Evolutionary conservation across 2,797 vertebrate species (phyloP).

Genomic region (Picus viridis): DNA sequence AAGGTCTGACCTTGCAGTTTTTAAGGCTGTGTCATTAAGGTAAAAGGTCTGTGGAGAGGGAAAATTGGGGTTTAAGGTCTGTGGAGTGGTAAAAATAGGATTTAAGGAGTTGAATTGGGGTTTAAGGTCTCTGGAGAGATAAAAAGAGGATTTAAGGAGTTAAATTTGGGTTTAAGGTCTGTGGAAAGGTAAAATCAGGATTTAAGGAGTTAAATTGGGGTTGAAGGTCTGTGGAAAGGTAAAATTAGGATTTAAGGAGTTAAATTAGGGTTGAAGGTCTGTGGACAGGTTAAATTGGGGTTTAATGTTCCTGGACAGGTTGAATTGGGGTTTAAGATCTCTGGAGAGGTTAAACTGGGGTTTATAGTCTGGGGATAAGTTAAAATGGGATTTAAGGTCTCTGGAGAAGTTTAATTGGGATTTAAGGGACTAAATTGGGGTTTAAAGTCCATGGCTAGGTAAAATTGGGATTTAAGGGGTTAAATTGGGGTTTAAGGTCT

Average conservation of each 20-base stretch:
- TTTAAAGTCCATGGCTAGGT: background rate
- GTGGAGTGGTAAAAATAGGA: background rate
- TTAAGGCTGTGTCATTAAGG: background rate
- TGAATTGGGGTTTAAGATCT: background rate
- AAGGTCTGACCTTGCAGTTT: conserved; percentile 24
- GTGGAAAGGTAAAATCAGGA: background rate
- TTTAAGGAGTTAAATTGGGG: background rate
- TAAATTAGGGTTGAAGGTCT: too few relatives aligned
- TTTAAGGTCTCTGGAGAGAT: too few relatives aligned
- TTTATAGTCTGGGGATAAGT: too few relatives aligned
- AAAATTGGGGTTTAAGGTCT: background rate
- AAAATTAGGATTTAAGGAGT: background rate
- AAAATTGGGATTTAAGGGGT: background rate
- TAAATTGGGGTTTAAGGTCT: too few relatives aligned
- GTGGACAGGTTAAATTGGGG: background rate
- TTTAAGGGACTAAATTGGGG: too few relatives aligned
- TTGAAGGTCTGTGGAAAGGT: background rate
- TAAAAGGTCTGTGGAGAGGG: background rate
- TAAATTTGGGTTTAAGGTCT: too few relatives aligned
- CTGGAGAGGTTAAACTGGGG: background rate
- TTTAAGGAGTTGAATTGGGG: too few relatives aligned
- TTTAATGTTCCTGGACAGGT: too few relatives aligned
- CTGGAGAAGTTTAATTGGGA: background rate
- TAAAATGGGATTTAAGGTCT: background rate
- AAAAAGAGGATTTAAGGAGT: too few relatives aligned